Percentiles rank a stretch among this genome's conserved stretches.
These are phyloP conservation scores for Sebastes oblongus DNA, from an alignment of 2,797 vertebrate species.

Conservation along the genomic window DNA sequence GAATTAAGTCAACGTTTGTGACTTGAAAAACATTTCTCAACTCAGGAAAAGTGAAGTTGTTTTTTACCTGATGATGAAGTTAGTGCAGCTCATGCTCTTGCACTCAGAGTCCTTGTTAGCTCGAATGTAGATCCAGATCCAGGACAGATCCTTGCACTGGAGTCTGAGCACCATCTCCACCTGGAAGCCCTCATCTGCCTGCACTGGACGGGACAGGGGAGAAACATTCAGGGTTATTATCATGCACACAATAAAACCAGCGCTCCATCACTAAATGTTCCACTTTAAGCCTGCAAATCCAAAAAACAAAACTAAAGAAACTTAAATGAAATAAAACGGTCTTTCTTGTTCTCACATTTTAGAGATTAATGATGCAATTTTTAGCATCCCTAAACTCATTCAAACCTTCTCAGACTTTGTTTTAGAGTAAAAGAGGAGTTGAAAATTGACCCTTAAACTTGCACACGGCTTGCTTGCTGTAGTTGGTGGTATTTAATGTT, in stretches of 20 bases:
- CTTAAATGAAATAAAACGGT: not conserved
- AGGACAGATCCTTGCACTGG: slow-evolving; percentile 78
- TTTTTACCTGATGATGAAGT: slow-evolving; percentile 83
- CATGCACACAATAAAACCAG: not conserved
- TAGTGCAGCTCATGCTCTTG: slow-evolving; percentile 76
- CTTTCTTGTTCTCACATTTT: not conserved
- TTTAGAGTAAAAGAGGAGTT: not conserved
- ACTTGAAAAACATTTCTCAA: not conserved
- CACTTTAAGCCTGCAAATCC: not conserved
- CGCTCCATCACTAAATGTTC: not conserved
- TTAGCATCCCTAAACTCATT: rapidly evolving
- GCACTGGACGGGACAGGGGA: slow-evolving; percentile 65
- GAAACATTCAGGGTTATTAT: not conserved
- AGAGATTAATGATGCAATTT: not conserved
- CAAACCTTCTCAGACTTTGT: not conserved
- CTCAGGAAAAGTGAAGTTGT: not conserved
- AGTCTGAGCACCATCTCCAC: slow-evolving; percentile 80
- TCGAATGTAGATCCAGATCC: slow-evolving; percentile 78
- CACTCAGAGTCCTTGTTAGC: slow-evolving; percentile 54
- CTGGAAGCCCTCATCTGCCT: slow-evolving; percentile 55
- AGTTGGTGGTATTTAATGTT: too few species aligned
- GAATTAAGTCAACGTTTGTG: not conserved
- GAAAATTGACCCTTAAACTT: not conserved
- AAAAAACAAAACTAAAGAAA: not conserved
- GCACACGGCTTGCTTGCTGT: not conserved